A percentile compares a stretch with the other conserved stretches of the same genome.
Evolutionary conservation across 2,888 invertebrate genomes (phyloP).

Genomic region (Caenorhabditis virilis): DNA sequence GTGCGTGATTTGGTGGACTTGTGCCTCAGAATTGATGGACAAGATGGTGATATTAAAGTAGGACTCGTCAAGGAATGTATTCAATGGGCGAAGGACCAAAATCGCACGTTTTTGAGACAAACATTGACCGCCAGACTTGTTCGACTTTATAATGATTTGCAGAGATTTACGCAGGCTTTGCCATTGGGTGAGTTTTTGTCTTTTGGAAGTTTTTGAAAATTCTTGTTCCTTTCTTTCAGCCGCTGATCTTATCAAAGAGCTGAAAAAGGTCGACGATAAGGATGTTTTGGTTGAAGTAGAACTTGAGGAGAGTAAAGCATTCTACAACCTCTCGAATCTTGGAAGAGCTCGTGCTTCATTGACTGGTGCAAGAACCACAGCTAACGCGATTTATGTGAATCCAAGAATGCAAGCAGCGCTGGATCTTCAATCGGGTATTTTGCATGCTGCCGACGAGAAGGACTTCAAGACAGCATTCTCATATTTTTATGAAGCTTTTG

Average conservation of each 20-base stretch:
- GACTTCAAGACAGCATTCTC: constrained; percentile 99
- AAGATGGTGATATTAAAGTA: constrained; percentile 78
- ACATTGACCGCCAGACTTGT: constrained; percentile 91
- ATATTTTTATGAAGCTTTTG: constrained; percentile 98
- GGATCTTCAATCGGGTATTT: constrained; percentile 93
- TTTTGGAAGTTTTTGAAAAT: background rate
- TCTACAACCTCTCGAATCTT: constrained; percentile 93
- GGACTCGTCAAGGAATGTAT: constrained; percentile 83
- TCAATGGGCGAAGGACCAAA: constrained; percentile 98
- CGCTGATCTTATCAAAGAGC: constrained; percentile 82
- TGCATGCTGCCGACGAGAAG: constrained; percentile 98
- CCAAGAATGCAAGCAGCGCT: constrained; percentile 97
- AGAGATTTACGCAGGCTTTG: constrained; percentile 66
- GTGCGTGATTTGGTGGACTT: constrained; percentile 94
- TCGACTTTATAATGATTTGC: constrained; percentile 79
- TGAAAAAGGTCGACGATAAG: constrained; percentile 98
- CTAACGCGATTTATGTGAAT: constrained; percentile 98
- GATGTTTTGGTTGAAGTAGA: constrained; percentile 97
- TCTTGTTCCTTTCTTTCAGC: constrained; percentile 54
- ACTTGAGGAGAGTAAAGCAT: constrained; percentile 95
- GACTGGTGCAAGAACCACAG: constrained; percentile 97
- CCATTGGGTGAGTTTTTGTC: constrained; percentile 67
- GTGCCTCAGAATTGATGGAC: constrained; percentile 94
- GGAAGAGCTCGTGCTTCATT: constrained; percentile 85
- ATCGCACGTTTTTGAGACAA: constrained; percentile 93